phyloP scores from a whole-genome alignment of 2,113 vertebrate species.

The Alaudala cheleensis region DNA sequence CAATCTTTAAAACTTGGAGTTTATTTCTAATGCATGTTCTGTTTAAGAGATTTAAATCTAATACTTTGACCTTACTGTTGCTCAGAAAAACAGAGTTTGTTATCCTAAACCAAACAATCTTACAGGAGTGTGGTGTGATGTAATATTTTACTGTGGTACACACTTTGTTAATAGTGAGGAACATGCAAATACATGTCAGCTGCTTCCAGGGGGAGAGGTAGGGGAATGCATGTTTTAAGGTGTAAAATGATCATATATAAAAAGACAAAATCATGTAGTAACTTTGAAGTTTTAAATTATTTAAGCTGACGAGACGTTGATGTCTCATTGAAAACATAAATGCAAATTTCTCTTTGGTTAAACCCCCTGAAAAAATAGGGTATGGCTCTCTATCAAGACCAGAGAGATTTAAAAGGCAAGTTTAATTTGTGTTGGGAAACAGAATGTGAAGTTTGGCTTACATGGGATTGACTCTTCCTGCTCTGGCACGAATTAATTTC shows the following conservation, averaged over 20 bases:
- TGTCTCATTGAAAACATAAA: constrained; percentile 47
- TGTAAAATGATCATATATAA: neutral
- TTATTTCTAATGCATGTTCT: neutral
- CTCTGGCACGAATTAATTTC: constrained; percentile 29
- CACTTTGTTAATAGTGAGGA: neutral
- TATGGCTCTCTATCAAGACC: constrained; percentile 39
- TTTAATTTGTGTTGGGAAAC: constrained; percentile 5
- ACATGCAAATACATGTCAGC: neutral
- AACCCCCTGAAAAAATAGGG: constrained; percentile 1
- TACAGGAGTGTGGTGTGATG: neutral
- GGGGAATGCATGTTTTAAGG: neutral
- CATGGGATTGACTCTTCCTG: neutral
- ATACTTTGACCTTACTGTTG: neutral
- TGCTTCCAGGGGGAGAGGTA: neutral
- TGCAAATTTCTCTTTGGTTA: constrained; percentile 15
- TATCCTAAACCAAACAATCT: neutral
- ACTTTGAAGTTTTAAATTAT: constrained; percentile 46
- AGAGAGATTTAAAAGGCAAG: constrained; percentile 48
- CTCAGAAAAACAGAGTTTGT: neutral
- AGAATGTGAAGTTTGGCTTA: constrained; percentile 3
- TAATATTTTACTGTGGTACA: neutral
- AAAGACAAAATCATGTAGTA: neutral
- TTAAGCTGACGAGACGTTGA: neutral
- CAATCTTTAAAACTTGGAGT: neutral
- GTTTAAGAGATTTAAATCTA: neutral